Base-by-base conservation (phyloP, 2,797 vertebrate species). In the Euthynnus affinis region DNA sequence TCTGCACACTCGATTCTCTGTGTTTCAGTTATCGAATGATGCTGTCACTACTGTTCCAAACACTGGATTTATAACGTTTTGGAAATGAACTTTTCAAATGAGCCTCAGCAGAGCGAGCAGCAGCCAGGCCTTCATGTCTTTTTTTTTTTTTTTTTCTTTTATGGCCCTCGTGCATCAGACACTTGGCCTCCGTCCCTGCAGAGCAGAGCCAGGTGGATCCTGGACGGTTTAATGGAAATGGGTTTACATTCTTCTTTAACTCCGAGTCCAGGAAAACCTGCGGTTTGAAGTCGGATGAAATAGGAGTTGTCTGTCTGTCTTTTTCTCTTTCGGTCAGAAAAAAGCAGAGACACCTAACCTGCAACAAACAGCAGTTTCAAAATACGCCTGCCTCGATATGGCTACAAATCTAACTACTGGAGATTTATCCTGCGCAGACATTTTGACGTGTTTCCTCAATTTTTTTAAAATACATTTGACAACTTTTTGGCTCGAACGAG, bases 151-250 rank as follows among this genome's bases (percentile, higher is more conserved):
- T 44, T 3, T 7, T 18, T 37, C 37, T 49, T 67, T 61, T 55
- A 23, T 48, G 49, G 9, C n/a, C 56, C 52, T 57, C 64, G 32
- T 29, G 71, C 52, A 29, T 56, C 57, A 65, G 64, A n/a, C 8
- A 2, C n/a, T 59, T 56, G 76, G 67, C 53, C 0, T 64, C 48
- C 5, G 6, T 74, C 62, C 29, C 37, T 10, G 66, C 9, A 9
- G 71, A 76, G 34, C 71, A 71, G 56, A 67, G 66, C 51, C 44
- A 71, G 62, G 61, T 74, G 65, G 71, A 56, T 59, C 46, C 44
- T 20, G 34, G 22, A 51, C 15, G 4, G 6, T 62, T 74, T 52
- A 48, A 74, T 77, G 66, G 65, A 58, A 84, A 67, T 3, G 1
- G 60, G 3, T 66, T 67, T 63, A 59, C 29, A 23, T 48, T 71